Percentiles rank a stretch among this genome's conserved stretches.
Conservation (phyloP, 2,888 invertebrate genomes). For the Tineola bisselliella region DNA sequence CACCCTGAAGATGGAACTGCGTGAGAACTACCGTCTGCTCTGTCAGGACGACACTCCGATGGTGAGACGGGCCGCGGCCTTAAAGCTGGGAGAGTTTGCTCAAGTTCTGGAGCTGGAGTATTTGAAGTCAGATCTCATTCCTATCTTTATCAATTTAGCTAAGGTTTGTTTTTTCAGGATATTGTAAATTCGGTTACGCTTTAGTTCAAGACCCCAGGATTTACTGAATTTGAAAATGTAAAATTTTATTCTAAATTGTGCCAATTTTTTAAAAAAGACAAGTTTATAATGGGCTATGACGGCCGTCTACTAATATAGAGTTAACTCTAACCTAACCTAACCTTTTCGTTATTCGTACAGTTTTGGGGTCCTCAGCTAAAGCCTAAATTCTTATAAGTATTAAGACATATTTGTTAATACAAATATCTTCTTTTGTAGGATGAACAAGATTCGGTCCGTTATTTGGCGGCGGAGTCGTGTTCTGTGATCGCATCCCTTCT, state of each 20-base stretch:
- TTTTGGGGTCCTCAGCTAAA: no score
- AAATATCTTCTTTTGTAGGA: slow-evolving; percentile 30
- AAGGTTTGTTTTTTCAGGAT: slow-evolving; percentile 88
- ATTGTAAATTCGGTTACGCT: no score
- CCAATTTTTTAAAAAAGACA: no score
- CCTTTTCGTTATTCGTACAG: no score
- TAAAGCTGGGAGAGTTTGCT: slow-evolving; percentile 97
- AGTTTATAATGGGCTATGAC: no score
- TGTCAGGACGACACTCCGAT: slow-evolving; percentile 99
- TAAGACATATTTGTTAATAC: no score
- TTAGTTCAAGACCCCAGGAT: no score
- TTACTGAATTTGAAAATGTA: no score
- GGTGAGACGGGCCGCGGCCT: slow-evolving; percentile 98
- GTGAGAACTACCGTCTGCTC: slow-evolving; percentile 90
- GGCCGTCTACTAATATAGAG: no score
- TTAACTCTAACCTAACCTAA: no score
- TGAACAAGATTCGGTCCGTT: slow-evolving; percentile 90
- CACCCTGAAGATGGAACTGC: slow-evolving; percentile 77
- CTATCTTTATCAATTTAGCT: slow-evolving; percentile 95
- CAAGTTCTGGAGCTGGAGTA: slow-evolving; percentile 96
- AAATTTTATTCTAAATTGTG: no score
- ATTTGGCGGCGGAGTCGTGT: slow-evolving; percentile 97
- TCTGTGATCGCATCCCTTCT: slow-evolving; percentile 85
- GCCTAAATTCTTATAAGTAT: no score
- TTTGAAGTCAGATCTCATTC: slow-evolving; percentile 95